Conservation (phyloP, 2,113 vertebrate species). For the Proterorhinus semilunaris region DNA sequence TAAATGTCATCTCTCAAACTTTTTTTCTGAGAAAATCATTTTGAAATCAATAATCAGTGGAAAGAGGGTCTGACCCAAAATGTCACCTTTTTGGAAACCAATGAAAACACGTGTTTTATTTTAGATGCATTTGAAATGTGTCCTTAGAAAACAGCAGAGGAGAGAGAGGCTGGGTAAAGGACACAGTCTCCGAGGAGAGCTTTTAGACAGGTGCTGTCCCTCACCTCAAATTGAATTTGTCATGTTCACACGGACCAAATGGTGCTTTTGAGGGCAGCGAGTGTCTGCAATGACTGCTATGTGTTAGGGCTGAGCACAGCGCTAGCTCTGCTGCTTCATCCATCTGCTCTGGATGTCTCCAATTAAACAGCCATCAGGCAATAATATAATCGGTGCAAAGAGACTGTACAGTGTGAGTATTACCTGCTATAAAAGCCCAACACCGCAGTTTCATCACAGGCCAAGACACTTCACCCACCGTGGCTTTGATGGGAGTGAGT, state of each 20-base stretch:
- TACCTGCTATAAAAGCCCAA: too few relatives aligned
- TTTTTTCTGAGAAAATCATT: neutral
- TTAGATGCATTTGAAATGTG: neutral
- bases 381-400: neutral
- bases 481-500: too few relatives aligned
- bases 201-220: slow-evolving; percentile 24
- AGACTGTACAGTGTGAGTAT: too few relatives aligned
- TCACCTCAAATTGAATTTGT: slow-evolving; percentile 32
- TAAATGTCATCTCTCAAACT: neutral
- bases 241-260: slow-evolving; percentile 35
- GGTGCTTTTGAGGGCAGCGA: slow-evolving; percentile 14
- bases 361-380: slow-evolving; percentile 35
- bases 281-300: slow-evolving; percentile 8
- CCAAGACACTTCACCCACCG: too few relatives aligned
- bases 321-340: slow-evolving; percentile 36
- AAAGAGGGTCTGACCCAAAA: neutral
- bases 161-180: slow-evolving; percentile 10
- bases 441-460: too few relatives aligned
- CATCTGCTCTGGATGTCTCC: slow-evolving; percentile 43
- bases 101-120: neutral
- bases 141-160: neutral
- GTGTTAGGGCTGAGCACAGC: slow-evolving; percentile 10
- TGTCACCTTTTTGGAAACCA: neutral
- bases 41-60: slow-evolving; percentile 1
- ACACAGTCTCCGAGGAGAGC: slow-evolving; percentile 29